Base-by-base conservation (phyloP, 2,888 invertebrate genomes). In the Saturnia japonica region DNA sequence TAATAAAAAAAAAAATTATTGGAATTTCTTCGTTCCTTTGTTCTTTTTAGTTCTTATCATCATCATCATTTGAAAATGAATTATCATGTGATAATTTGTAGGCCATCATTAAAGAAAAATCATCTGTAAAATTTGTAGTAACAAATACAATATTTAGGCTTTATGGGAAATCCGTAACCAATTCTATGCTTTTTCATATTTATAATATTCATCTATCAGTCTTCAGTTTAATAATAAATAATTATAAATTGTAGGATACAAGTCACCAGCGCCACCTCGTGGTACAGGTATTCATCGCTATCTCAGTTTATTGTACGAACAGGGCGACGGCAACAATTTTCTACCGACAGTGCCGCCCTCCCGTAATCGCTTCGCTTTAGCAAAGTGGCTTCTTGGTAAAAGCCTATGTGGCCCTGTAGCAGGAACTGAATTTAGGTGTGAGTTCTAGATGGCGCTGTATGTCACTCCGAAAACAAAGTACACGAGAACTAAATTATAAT, bases 181-280 rank as follows among this genome's bases (percentile, higher is more conserved):
- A 19, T 47, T 0, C 47, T 54, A 22, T 25, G 11, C 12, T 14
- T 22, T 28, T 60, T 60, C 6, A 60, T 9, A 14, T 14, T 14
- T 2, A 54, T 54, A 54, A 54, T 54, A 22, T 54, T 54, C 9
- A n/a, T 54, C 22, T 60, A 11, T 60, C 25, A 7, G 25, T 51
- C 14, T 28, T 28, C 22, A 9, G 6, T 60, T 4, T 60, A 28
- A 14, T 57, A 57, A 25, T 57, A 57, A 68, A 19, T 25, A 54
- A 43, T 69, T 62, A 8, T 19, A 57, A 40, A 51, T 75, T 76
- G n/a, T 75, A 94, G 94, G 86, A 19, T 94, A 93, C 78, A 90
- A 90, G 70, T 84, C 90, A 8, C 94, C 94, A 83, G 77, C 89
- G 84, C 94, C 94, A 82, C 90, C 94, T 85, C 90, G 88, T 77